phyloP scores from a whole-genome alignment of 1,140 invertebrate species.

The Reticulitermes speratus region DNA sequence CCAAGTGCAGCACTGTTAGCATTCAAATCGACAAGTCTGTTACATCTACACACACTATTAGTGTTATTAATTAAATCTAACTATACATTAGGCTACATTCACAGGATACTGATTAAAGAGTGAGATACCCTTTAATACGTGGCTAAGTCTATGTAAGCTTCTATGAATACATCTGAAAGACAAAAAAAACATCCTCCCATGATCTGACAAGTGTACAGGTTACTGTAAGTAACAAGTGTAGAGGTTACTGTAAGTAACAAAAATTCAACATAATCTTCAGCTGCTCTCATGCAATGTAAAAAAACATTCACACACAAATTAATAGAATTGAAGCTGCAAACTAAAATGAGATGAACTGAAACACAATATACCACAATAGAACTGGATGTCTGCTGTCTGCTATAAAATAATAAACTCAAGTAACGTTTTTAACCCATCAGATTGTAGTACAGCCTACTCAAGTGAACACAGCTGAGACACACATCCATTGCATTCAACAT shows the following conservation, averaged over 20 bases:
- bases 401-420: background rate
- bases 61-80: too few relatives aligned
- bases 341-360: constrained; percentile 9
- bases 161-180: background rate
- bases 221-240: background rate
- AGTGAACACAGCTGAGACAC: background rate
- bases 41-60: too few relatives aligned
- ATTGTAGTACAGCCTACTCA: constrained; percentile 4
- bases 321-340: constrained; percentile 3
- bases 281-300: background rate
- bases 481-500: background rate
- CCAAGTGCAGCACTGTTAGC: constrained; percentile 18
- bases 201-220: background rate
- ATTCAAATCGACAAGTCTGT: too few relatives aligned
- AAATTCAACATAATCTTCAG: background rate
- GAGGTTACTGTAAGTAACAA: too few relatives aligned
- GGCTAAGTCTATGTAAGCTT: background rate
- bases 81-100: background rate
- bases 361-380: background rate
- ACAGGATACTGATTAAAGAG: background rate
- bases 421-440: background rate
- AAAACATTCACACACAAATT: constrained; percentile 2
- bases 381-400: background rate
- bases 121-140: background rate
- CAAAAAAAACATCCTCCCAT: background rate